Evolutionary conservation across 1,140 invertebrate species (phyloP).

Genomic region (Acyrthosiphon pisum): DNA sequence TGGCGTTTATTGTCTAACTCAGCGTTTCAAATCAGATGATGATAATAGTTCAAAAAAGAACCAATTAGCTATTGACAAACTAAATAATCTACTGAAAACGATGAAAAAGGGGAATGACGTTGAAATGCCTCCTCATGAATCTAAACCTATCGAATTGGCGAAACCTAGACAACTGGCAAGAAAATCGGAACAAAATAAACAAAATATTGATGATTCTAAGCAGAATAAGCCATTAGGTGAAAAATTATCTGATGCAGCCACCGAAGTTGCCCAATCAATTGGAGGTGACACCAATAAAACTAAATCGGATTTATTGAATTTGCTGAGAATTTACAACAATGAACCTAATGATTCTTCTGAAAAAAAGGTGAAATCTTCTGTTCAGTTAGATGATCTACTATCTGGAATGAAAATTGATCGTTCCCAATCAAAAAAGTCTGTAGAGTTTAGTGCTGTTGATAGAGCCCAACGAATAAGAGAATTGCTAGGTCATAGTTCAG

Average conservation of each 20-base stretch:
- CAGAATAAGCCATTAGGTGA: slow-evolving; percentile 56
- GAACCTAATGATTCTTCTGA: slow-evolving; percentile 11
- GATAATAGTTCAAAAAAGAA: slow-evolving; percentile 20
- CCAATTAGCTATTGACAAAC: slow-evolving; percentile 40
- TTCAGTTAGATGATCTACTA: slow-evolving; percentile 30
- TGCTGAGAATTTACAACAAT: slow-evolving; percentile 53
- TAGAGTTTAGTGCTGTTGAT: background rate
- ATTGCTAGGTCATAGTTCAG: background rate
- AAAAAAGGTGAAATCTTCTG: slow-evolving; percentile 51
- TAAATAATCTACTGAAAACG: slow-evolving; percentile 41
- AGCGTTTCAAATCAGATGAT: slow-evolving; percentile 44
- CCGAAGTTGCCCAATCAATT: slow-evolving; percentile 72
- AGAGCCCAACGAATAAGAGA: slow-evolving; percentile 30
- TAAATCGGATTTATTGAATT: slow-evolving; percentile 75
- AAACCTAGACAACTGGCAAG: slow-evolving; percentile 52
- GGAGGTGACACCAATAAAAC: slow-evolving; percentile 73
- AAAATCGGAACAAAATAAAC: background rate
- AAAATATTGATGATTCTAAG: background rate
- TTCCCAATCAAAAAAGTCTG: background rate
- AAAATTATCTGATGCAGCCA: slow-evolving; percentile 69
- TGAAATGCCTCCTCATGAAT: background rate
- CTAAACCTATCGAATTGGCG: slow-evolving; percentile 26
- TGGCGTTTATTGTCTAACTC: slow-evolving; percentile 5
- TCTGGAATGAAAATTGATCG: slow-evolving; percentile 54
- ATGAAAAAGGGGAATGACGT: slow-evolving; percentile 47